These are phyloP conservation scores for Acromyrmex heyeri DNA, from an alignment of 1,140 invertebrate genomes.

Conservation along the genomic window DNA sequence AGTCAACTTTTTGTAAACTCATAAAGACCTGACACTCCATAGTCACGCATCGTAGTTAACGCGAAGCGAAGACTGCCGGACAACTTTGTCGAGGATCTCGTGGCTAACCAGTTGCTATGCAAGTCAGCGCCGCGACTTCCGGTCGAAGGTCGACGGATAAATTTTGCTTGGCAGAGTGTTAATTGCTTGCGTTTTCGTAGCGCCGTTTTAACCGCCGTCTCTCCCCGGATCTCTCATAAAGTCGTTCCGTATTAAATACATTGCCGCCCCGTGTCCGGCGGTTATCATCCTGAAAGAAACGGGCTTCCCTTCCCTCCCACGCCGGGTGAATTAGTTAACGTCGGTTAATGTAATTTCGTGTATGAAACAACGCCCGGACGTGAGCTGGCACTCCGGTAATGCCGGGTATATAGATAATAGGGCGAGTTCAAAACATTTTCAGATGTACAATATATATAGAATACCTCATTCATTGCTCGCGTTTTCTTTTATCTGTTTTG, in stretches of 20 bases:
- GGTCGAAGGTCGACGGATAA: conserved; percentile 45
- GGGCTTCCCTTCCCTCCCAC: background rate
- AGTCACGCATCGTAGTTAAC: conserved; percentile 1
- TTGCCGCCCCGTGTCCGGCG: conserved; percentile 29
- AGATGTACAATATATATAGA: background rate
- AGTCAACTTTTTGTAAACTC: background rate
- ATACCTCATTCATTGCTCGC: background rate
- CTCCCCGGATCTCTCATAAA: conserved; percentile 30
- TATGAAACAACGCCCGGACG: conserved; percentile 51
- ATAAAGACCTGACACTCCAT: background rate
- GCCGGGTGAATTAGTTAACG: conserved; percentile 43
- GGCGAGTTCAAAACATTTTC: conserved; percentile 19
- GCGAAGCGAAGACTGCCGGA: background rate
- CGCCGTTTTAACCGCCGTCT: background rate
- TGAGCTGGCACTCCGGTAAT: conserved; percentile 47
- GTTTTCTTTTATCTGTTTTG: background rate
- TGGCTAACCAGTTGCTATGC: background rate
- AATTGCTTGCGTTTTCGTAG: conserved; percentile 43
- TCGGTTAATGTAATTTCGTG: conserved; percentile 51
- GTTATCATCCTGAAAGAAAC: conserved; percentile 51
- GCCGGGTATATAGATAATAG: conserved; percentile 1
- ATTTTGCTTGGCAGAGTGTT: conserved; percentile 25
- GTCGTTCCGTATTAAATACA: conserved; percentile 38
- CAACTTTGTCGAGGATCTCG: background rate
- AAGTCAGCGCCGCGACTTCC: conserved; percentile 18